phyloP scores from a whole-genome alignment of 30 jellyfish, hydroid and myxozoan genomes.

The Hydra vulgaris region DNA sequence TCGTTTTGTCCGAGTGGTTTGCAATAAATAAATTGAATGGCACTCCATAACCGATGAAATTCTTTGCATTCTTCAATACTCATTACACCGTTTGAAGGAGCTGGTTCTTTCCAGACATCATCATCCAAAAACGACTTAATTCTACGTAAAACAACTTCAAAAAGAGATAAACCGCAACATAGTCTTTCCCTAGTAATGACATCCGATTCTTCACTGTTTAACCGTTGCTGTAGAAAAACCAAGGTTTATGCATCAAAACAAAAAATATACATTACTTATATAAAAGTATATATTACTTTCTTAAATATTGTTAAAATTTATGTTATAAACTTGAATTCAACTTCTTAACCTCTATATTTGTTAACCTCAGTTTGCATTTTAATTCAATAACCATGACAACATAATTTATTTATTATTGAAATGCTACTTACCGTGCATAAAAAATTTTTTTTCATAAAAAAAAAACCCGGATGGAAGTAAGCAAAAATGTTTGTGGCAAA shows the following conservation, averaged over 20 bases:
- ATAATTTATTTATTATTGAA: no score
- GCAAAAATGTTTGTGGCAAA: no score
- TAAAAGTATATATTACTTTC: not conserved
- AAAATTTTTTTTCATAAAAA: no score
- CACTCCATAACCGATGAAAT: conserved; percentile 98
- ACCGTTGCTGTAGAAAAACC: conserved; percentile 81
- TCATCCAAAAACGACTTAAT: conserved; percentile 73
- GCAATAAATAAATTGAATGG: conserved; percentile 90
- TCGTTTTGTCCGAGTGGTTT: conserved; percentile 94
- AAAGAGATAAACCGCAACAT: conserved; percentile 92
- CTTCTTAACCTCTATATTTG: no score
- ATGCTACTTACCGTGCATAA: no score
- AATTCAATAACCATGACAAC: no score
- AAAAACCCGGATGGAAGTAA: no score
- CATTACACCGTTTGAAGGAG: conserved; percentile 98
- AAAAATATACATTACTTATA: not conserved
- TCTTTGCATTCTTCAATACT: conserved; percentile 94
- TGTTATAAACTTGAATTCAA: no score
- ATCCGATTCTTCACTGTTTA: conserved; percentile 89
- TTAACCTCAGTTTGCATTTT: no score
- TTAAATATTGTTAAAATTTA: not conserved
- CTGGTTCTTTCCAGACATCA: conserved; percentile 91
- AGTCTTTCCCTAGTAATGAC: conserved; percentile 82
- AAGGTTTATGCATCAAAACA: not conserved
- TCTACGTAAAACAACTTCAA: conserved; percentile 72